Base-by-base conservation (phyloP, 2,797 vertebrate genomes). In the Siniperca obscura region DNA sequence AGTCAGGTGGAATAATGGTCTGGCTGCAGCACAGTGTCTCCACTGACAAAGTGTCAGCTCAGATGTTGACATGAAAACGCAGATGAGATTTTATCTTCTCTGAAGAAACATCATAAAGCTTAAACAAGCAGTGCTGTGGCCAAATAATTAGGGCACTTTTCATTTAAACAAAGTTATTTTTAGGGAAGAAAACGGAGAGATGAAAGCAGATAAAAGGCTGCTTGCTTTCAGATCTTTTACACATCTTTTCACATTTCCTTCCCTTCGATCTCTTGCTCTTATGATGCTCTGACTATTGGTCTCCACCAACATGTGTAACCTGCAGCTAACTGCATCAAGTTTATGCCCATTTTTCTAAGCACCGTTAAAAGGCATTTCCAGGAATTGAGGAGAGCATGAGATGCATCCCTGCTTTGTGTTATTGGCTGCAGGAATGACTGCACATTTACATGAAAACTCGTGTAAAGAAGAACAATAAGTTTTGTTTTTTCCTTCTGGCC, bases 1-100 rank as follows among this genome's bases (percentile, higher is more conserved):
- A 17, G 73, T 81, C 57, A 82, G 48, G 70, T 73, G 75, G 67
- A 81, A 34, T 70, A 57, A 80, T 78, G 76, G 48, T 66, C 52
- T n/a, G 9, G n/a, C 69, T 60, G 65, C 75, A 59, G 66, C 16
- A 14, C 55, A 21, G 3, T 0, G 13, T 66, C 36, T 25, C 34
- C n/a, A 2, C 68, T 81, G 64, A 70, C 60, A 59, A 52, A 9
- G 56, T 46, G 52, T 86, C 70, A 80, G 0, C 50, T 60, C 38
- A 38, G 27, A 76, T 78, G 12, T 34, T 13, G 14, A 61, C 77
- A 67, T 78, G 17, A 64, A 59, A 76, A 44, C 42, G 2, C n/a
- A 60, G 17, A 14, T 59, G 60, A 64, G 38, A 7, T 53, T 59
- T 53, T 2, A 9, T 69, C 50, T 27, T 55, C 11, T 74, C 17